Evolutionary conservation across 2,888 invertebrate genomes (phyloP), one percentile per base, ranked within the genome.

Genomic region (Heteropelma amictum): DNA sequence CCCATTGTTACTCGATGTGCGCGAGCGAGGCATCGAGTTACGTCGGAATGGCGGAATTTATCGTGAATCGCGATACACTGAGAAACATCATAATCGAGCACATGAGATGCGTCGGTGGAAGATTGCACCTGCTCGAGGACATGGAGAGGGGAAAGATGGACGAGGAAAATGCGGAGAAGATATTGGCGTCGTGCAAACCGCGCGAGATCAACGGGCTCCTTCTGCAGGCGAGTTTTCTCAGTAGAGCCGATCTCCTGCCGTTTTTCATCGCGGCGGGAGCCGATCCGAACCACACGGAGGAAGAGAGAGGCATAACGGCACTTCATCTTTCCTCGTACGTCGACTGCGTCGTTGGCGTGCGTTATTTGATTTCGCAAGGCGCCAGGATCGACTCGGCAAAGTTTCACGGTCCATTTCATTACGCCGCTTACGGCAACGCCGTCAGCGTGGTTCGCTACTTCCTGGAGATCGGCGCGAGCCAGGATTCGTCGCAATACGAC

Each of bases 391-490:
- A 94, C 89, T 92, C 93, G 84, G 92, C 92, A 72, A 93, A 94
- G 86, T 93, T 93, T 81, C 95, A 95, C 86, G 94, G 95, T 49
- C 96, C 97, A 0, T 91, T 97, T 71, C 97, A 98, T 88, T 96
- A 96, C 86, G 96, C 97, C 10, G 96, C 97, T 30, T 96, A 96
- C 89, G 96, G 97, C 10, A 95, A 97, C 85, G 94, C 96, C 76
- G 92, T 94, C 61, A 93, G 95, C 83, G 95, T 96, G 10, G 94
- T 95, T 65, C 93, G 93, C 88, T 92, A 96, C 84, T 92, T 97
- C 73, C 92, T 97, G 76, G 92, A 92, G 76, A 92, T 92, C 77
- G 94, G 94, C 17, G 93, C 95, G 61, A 92, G 92, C 76, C 90
- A 93, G 67, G 93, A 94, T 42, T 94, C 90, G 28, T 85, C 88